A percentile compares a stretch with the other conserved stretches of the same genome.
These are phyloP conservation scores for Petrolisthes cinctipes DNA, from an alignment of 2,888 invertebrate species.

Conservation along the genomic window DNA sequence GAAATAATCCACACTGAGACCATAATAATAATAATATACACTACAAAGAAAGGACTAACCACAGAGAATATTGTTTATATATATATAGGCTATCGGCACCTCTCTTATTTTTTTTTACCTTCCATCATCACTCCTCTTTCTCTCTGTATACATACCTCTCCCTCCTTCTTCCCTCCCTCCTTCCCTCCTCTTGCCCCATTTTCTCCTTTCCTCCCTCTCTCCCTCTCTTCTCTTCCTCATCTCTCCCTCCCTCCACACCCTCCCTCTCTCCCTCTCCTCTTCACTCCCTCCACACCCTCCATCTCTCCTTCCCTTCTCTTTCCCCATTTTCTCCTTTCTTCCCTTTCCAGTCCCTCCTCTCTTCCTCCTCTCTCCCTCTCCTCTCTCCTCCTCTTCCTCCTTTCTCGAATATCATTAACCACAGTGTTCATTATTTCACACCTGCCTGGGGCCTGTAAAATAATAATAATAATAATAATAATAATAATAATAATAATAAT, in stretches of 20 bases:
- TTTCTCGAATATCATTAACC: too few species aligned
- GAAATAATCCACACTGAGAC: too few species aligned
- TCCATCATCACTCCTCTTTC: not conserved
- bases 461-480: too few species aligned
- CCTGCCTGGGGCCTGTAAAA: too few species aligned
- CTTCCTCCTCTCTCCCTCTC: slow-evolving; percentile 5
- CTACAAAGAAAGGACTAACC: too few species aligned
- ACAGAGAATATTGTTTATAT: too few species aligned
- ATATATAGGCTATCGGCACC: too few species aligned
- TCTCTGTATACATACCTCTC: not conserved
- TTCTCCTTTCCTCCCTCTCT: not conserved
- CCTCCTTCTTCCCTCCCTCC: not conserved
- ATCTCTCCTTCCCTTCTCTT: not conserved
- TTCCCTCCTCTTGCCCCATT: not conserved
- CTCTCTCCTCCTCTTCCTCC: not conserved
- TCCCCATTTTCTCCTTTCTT: not conserved
- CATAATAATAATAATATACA: too few species aligned
- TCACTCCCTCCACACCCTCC: not conserved
- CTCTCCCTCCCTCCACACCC: not conserved
- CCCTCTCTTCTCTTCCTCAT: not conserved
- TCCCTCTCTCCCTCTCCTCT: not conserved
- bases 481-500: too few species aligned
- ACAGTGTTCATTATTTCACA: too few species aligned
- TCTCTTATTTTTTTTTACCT: not conserved
- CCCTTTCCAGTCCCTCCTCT: not conserved